Evolutionary conservation across 2,797 vertebrate genomes (phyloP).

Genomic region (Phyllotis vaccarum): DNA sequence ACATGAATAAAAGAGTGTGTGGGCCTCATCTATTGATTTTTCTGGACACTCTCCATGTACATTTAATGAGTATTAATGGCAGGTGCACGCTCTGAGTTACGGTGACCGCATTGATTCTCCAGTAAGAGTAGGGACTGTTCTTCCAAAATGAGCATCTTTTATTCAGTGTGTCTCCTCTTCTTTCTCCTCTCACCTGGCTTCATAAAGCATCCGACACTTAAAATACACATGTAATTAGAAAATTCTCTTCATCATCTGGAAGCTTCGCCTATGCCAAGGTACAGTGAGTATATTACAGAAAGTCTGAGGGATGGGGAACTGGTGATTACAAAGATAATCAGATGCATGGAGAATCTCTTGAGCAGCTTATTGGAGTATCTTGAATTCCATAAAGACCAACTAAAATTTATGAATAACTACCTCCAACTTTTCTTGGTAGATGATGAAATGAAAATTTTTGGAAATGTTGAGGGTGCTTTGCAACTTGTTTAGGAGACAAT

Average conservation of each 20-base stretch:
- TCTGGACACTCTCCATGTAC: constrained; percentile 28
- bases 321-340: constrained; percentile 23
- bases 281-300: constrained; percentile 59
- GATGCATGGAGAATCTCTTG: constrained; percentile 49
- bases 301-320: background rate
- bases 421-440: background rate
- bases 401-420: constrained; percentile 41
- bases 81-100: constrained; percentile 55
- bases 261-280: constrained; percentile 52
- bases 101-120: constrained; percentile 46
- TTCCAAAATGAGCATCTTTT: constrained; percentile 71
- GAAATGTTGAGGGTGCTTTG: background rate
- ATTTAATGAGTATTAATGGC: constrained; percentile 50
- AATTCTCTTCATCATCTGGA: constrained; percentile 46
- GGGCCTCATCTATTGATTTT: constrained; percentile 45
- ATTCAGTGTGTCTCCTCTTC: constrained; percentile 78
- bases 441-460: background rate
- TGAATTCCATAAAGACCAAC: constrained; percentile 45
- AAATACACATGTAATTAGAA: constrained; percentile 70
- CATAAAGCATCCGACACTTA: constrained; percentile 53
- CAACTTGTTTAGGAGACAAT: background rate
- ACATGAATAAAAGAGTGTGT: constrained; percentile 28
- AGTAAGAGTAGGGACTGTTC: constrained; percentile 53
- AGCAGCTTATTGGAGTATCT: constrained; percentile 48
- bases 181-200: constrained; percentile 81